phyloP scores from a whole-genome alignment of 2,888 invertebrate genomes.

The Melanostoma scalare region DNA sequence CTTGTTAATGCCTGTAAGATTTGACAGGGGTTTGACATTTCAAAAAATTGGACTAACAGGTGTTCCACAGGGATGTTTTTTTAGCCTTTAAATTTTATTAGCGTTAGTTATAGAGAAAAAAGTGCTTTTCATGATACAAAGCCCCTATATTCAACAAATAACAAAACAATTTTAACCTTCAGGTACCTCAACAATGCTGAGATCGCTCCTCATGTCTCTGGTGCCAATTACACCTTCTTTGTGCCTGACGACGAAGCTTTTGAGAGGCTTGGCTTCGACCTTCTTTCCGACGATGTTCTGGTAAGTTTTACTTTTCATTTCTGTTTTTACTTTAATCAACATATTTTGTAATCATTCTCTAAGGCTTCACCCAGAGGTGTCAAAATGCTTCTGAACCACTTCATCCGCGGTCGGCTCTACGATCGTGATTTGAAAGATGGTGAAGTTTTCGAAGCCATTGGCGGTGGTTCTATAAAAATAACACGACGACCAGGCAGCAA shows the following conservation, averaged over 20 bases:
- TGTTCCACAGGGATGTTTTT: too few species aligned
- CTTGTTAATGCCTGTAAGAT: too few species aligned
- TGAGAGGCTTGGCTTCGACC: slow-evolving; percentile 84
- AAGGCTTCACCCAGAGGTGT: slow-evolving; percentile 84
- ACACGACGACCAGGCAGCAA: slow-evolving; percentile 82
- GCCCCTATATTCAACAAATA: too few species aligned
- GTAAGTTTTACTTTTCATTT: slow-evolving; percentile 72
- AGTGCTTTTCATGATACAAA: too few species aligned
- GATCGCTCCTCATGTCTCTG: slow-evolving; percentile 85
- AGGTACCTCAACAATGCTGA: slow-evolving; percentile 86
- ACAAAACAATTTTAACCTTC: not conserved
- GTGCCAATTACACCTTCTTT: slow-evolving; percentile 87
- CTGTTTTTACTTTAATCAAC: not conserved
- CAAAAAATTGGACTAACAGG: too few species aligned
- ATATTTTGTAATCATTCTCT: slow-evolving; percentile 72
- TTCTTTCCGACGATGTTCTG: slow-evolving; percentile 84
- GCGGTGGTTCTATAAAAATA: slow-evolving; percentile 84
- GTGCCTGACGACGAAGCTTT: slow-evolving; percentile 88
- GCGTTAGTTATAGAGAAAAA: too few species aligned
- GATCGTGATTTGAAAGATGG: slow-evolving; percentile 84
- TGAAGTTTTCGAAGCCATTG: slow-evolving; percentile 83
- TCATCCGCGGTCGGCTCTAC: slow-evolving; percentile 85
- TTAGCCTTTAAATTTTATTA: too few species aligned
- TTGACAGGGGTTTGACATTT: too few species aligned
- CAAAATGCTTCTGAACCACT: slow-evolving; percentile 85